Evolutionary conservation across 2,797 vertebrate species (phyloP).

Genomic region (Knipowitschia caucasica): DNA sequence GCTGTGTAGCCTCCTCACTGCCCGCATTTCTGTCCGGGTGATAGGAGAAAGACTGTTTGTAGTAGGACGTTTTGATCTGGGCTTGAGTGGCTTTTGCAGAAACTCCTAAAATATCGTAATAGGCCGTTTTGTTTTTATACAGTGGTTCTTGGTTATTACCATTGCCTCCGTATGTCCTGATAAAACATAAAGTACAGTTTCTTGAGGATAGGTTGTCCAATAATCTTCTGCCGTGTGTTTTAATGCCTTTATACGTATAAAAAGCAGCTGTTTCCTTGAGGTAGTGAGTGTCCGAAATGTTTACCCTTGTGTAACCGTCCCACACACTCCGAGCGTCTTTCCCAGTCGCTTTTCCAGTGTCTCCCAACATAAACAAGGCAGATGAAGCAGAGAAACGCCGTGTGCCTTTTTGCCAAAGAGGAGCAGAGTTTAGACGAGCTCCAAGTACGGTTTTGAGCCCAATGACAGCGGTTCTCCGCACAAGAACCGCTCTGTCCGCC

Average conservation of each 20-base stretch:
- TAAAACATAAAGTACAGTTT: background rate
- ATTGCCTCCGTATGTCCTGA: conserved; percentile 34
- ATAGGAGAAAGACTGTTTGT: conserved; percentile 85
- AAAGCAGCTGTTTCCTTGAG: too few relatives aligned
- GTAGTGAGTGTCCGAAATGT: background rate
- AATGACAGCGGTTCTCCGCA: conserved; percentile 7
- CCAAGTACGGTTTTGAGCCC: background rate
- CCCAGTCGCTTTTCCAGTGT: background rate
- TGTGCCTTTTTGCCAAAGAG: accelerated
- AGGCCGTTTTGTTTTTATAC: conserved; percentile 64
- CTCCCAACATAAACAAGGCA: background rate
- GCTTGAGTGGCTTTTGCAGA: conserved; percentile 74
- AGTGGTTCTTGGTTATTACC: conserved; percentile 34
- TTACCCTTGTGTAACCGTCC: conserved; percentile 19
- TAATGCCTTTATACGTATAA: background rate
- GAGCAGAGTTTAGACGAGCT: background rate
- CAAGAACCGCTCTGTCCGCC: conserved; percentile 55
- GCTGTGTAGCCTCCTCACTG: conserved; percentile 74
- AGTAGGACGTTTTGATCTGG: conserved; percentile 92
- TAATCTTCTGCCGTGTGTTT: background rate
- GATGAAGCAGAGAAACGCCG: background rate
- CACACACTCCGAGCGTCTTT: background rate
- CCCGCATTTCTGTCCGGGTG: conserved; percentile 87
- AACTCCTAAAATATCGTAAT: conserved; percentile 85
- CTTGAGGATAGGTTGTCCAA: background rate